Evolutionary conservation across 2,888 invertebrate genomes (phyloP).

Genomic region (Melinaea menophilus): DNA sequence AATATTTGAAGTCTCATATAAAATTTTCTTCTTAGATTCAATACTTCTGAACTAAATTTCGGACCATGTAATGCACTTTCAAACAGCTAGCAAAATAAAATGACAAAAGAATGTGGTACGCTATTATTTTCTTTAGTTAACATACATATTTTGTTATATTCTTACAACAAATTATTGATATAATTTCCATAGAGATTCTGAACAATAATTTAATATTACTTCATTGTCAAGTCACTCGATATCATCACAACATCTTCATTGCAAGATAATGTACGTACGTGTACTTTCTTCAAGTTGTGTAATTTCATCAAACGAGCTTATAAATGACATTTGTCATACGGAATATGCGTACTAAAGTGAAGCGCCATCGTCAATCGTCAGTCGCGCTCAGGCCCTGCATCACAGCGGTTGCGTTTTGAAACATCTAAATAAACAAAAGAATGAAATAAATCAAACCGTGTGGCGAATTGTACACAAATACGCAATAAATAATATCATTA

Average conservation of each 20-base stretch:
- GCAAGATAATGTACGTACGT: conserved; percentile 19
- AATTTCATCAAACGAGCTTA: conserved; percentile 26
- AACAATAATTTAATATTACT: not conserved
- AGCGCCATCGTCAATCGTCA: not conserved
- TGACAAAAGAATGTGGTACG: too few species aligned
- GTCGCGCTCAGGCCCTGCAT: not conserved
- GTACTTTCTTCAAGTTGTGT: conserved; percentile 24
- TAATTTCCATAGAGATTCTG: too few species aligned
- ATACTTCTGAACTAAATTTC: too few species aligned
- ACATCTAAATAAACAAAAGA: conserved; percentile 1
- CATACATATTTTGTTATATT: too few species aligned
- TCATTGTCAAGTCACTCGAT: not conserved
- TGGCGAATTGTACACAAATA: not conserved
- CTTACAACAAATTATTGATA: too few species aligned
- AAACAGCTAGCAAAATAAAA: too few species aligned
- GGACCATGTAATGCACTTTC: too few species aligned
- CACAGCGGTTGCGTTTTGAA: not conserved
- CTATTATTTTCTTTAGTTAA: too few species aligned
- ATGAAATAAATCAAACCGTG: not conserved
- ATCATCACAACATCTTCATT: conserved; percentile 11
- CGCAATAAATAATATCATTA: not conserved
- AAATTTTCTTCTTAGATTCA: too few species aligned
- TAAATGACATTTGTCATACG: conserved; percentile 19
- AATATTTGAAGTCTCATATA: too few species aligned
- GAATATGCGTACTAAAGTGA: conserved; percentile 2